Evolutionary conservation across 1,140 invertebrate species (phyloP).

Genomic region (Neoseiulus cucumeris): DNA sequence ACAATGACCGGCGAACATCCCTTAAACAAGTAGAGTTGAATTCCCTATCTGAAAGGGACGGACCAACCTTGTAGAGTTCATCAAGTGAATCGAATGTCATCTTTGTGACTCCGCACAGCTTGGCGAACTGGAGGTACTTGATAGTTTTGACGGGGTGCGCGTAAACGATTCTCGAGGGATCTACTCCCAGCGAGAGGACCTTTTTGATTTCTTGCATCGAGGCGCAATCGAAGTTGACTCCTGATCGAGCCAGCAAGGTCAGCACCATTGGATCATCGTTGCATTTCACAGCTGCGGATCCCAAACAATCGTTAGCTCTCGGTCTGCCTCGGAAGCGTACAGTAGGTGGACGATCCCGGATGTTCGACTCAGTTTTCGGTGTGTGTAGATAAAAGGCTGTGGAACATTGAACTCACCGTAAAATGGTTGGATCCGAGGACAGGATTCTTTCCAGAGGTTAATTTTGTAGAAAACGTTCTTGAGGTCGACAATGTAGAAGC

Average conservation of each 20-base stretch:
- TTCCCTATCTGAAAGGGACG: not conserved
- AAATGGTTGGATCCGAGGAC: constrained; percentile 71
- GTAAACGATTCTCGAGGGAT: not conserved
- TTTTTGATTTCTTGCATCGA: constrained; percentile 8
- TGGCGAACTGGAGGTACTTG: not conserved
- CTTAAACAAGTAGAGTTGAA: no score
- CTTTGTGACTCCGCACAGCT: not conserved
- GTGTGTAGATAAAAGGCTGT: no score
- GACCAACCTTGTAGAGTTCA: not conserved
- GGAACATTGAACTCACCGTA: constrained; percentile 44
- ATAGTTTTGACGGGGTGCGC: constrained; percentile 1
- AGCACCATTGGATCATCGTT: constrained; percentile 66
- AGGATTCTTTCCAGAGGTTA: constrained; percentile 50
- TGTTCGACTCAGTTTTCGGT: no score
- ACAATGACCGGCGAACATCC: no score
- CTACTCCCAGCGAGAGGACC: not conserved
- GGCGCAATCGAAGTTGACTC: constrained; percentile 80
- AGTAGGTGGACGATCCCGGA: no score
- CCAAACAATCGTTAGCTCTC: not conserved
- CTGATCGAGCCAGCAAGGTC: constrained; percentile 57
- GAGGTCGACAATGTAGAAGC: constrained; percentile 77
- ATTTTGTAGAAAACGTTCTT: constrained; percentile 64
- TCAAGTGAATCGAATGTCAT: constrained; percentile 6
- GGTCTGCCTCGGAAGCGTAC: not conserved
- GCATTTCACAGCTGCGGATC: constrained; percentile 60